A percentile compares a stretch with the other conserved stretches of the same genome.
phyloP scores from a whole-genome alignment of 2,797 vertebrate genomes.

The Sternotherus odoratus region DNA sequence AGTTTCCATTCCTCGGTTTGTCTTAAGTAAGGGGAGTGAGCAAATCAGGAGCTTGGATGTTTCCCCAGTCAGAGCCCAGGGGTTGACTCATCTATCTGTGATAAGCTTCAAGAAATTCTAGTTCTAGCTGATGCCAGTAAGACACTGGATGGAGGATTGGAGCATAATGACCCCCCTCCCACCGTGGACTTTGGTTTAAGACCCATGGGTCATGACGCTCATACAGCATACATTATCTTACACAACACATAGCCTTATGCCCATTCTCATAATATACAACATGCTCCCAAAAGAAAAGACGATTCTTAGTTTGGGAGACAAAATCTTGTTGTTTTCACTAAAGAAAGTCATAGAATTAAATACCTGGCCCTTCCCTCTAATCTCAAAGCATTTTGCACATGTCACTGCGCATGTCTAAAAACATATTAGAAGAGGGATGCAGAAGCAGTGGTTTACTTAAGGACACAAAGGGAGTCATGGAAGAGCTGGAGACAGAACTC shows the following conservation, averaged over 20 bases:
- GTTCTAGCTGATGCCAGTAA: background rate
- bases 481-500: background rate
- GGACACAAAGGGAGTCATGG: background rate
- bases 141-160: background rate
- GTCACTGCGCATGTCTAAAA: background rate
- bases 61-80: background rate
- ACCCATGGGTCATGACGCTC: background rate
- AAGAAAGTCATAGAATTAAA: background rate
- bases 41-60: background rate
- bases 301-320: background rate
- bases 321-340: background rate
- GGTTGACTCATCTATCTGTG: background rate
- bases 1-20: background rate
- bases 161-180: background rate
- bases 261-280: accelerated
- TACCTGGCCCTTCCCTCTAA: background rate
- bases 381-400: background rate
- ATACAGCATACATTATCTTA: background rate
- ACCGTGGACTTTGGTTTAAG: background rate
- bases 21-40: background rate
- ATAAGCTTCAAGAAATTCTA: background rate
- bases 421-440: background rate
- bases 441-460: background rate
- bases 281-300: background rate
- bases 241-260: background rate